These are phyloP conservation scores for Drosophila quinaria DNA, from an alignment of 2,888 invertebrate genomes.

Conservation along the genomic window DNA sequence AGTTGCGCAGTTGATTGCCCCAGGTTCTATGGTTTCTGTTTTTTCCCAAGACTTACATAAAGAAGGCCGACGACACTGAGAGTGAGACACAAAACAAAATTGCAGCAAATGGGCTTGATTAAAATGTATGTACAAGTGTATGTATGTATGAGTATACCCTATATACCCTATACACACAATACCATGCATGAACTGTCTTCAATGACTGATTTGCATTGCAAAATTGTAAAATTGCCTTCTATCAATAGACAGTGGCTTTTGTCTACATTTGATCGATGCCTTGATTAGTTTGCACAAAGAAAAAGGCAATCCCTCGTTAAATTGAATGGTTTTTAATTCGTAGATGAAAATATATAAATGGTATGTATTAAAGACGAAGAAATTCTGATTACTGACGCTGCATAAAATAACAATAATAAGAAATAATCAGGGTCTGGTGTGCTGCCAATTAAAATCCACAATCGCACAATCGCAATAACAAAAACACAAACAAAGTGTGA, in stretches of 20 bases:
- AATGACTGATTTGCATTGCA: slow-evolving; percentile 47
- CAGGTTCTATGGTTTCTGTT: slow-evolving; percentile 17
- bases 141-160: background rate
- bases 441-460: slow-evolving; percentile 62
- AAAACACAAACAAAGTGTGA: slow-evolving; percentile 41
- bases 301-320: slow-evolving; percentile 21
- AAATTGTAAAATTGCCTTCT: slow-evolving; percentile 27
- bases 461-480: slow-evolving; percentile 18
- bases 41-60: slow-evolving; percentile 28
- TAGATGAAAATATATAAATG: slow-evolving; percentile 23
- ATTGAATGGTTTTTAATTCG: slow-evolving; percentile 29
- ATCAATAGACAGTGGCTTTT: slow-evolving; percentile 19
- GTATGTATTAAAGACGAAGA: slow-evolving; percentile 9
- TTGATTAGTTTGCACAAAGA: slow-evolving; percentile 25
- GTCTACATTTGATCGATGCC: slow-evolving; percentile 25
- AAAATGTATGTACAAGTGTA: slow-evolving; percentile 21
- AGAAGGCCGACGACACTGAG: background rate
- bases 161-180: slow-evolving; percentile 7
- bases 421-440: slow-evolving; percentile 50
- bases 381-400: background rate
- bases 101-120: slow-evolving; percentile 36
- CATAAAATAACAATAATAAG: slow-evolving; percentile 51
- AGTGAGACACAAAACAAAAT: background rate
- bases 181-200: slow-evolving; percentile 17
- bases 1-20: slow-evolving; percentile 50